Conservation (phyloP, 2,888 invertebrate genomes). For the Cistogaster globosa region DNA sequence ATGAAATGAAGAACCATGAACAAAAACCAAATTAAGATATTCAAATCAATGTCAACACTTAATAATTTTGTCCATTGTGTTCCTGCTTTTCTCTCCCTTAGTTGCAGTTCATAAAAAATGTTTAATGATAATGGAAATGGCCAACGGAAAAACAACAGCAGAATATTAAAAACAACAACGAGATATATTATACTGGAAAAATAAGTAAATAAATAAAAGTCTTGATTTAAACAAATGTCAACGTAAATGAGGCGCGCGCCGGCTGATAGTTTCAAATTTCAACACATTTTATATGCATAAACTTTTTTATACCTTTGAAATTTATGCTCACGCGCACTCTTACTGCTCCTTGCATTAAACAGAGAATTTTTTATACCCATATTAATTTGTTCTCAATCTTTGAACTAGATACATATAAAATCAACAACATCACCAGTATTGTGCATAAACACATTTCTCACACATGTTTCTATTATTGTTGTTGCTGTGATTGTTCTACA, state of each 20-base stretch:
- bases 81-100: conserved; percentile 9
- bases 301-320: neutral
- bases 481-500: conserved; percentile 14
- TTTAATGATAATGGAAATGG: conserved; percentile 53
- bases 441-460: conserved; percentile 59
- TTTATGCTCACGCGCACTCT: conserved; percentile 36
- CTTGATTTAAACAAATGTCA: conserved; percentile 56
- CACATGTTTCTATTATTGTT: conserved; percentile 48
- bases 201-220: conserved; percentile 3
- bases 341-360: neutral
- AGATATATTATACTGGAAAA: conserved; percentile 8
- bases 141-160: conserved; percentile 52
- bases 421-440: conserved; percentile 49
- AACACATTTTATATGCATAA: conserved; percentile 48
- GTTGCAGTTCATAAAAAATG: neutral
- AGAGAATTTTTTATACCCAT: neutral
- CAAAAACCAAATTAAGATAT: conserved; percentile 63
- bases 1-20: conserved; percentile 32
- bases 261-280: conserved; percentile 72
- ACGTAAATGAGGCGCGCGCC: conserved; percentile 67
- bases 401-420: neutral
- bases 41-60: conserved; percentile 69
- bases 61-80: conserved; percentile 63
- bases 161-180: conserved; percentile 10
- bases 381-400: conserved; percentile 28